Evolutionary conservation across 1,140 invertebrate species (phyloP), one percentile per base, ranked within the genome.

Genomic region (Megathymus violae): DNA sequence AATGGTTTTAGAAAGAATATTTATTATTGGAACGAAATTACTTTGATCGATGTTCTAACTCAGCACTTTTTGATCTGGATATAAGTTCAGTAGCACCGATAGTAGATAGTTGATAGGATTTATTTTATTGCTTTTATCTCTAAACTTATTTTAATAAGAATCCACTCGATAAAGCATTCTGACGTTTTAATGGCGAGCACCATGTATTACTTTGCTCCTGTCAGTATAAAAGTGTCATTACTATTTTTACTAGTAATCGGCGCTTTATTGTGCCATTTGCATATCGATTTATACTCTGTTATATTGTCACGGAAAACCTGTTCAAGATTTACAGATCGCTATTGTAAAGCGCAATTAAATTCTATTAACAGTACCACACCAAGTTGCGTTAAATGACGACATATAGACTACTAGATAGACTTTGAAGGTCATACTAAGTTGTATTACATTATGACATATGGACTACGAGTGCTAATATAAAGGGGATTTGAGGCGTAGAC

Each of bases 11-110:
- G 63, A 66, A 34, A 51, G 52, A 67, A 65, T 67, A 75, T 64
- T 71, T 74, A 76, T 67, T 71, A 77, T 74, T 74, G 72, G 52
- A 66, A 74, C 50, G 71, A 74, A 78, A 77, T 74, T 69, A 72
- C 50, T 78, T 75, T 86, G 85, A 88, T 88, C 69, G 85, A 88
- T 88, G 82, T 73, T 82, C 71, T 81, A 85, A 80, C 76, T 86
- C 83, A 86, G 83, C 83, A 81, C 73, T 85, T 85, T 83, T 85
- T 73, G 80, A 80, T 78, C 75, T 74, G 69, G 71, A 69, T 69
- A 69, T 77, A 77, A 54, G 51, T 77, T 75, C 74, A 74, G 82
- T 82, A 82, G 79, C 74, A 60, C 52, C 62, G 67, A 74, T 76
- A 64, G 41, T 63, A 62, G 38, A 54, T 36, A 54, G 40, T 19